Evolutionary conservation across 2,113 vertebrate genomes (phyloP), one percentile per base, ranked within the genome.

Genomic region (Acanthochromis polyacanthus): DNA sequence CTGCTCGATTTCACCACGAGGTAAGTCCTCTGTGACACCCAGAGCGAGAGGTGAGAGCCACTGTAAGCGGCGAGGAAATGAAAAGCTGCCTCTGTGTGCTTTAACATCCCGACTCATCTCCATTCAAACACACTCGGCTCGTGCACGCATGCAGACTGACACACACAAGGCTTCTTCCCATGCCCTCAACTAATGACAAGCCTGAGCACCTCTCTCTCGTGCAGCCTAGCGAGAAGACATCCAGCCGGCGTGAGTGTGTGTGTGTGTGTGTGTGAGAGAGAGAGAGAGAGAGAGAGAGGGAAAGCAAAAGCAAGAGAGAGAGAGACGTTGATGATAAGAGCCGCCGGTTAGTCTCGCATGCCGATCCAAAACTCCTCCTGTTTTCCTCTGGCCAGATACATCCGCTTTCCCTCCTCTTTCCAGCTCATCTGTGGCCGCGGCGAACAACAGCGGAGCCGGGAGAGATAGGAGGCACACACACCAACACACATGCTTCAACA

Each of bases 181-280:
- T 61, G 63, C 71, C 75, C 46, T 82, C 73, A 90, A 83, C 76
- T 85, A 93, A 88, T 87, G 81, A 87, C 81, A 92, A 94, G 88
- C 84, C 83, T 75, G 83, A 91, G 91, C 92, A 93, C 93, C 92
- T 95, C 90, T 94, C 90, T 91, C 32, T 7, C 79, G 87, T 92
- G 89, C 90, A 92, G 91, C 85, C 88, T 93, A 94, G 90, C 71
- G 84, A 88, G 79, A 75, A 89, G 78, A 87, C 90, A 93, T 93
- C 91, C 92, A 91, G 86, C 82, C 82, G 71, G 90, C 43, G 63
- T 53, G 64, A 84, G 88, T 78, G 86, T 84, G 85, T 81, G 86
- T 59, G 81, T 73, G 75, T 64, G 68, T 46, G 82, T 69, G 82
- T 65, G 80, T 64, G 81, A 43, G 14, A 43, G 40, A 43, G 40